phyloP scores from a whole-genome alignment of 2,888 invertebrate species.

The Capitulum mitella region DNA sequence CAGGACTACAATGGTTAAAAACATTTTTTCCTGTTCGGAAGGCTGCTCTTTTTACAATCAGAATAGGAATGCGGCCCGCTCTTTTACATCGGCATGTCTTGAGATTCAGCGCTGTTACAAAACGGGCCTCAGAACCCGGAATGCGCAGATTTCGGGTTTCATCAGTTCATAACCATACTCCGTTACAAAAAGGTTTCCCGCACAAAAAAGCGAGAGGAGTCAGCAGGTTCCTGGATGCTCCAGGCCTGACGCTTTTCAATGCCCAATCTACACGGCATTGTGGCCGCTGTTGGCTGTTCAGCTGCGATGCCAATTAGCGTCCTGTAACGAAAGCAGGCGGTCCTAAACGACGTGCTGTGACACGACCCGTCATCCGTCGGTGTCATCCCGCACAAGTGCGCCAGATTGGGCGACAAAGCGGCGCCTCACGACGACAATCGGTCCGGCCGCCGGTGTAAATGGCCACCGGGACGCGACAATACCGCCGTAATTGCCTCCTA shows the following conservation, averaged over 20 bases:
- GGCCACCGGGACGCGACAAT: neutral
- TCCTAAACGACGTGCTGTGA: neutral
- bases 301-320: neutral
- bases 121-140: neutral
- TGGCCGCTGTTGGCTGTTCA: neutral
- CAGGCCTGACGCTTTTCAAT: neutral
- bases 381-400: slow-evolving; percentile 16
- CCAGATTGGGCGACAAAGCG: slow-evolving; percentile 15
- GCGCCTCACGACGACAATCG: neutral
- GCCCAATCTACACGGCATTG: neutral
- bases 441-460: slow-evolving; percentile 1
- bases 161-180: neutral
- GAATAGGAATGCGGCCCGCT: too few relatives aligned
- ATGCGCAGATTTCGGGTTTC: slow-evolving; percentile 3
- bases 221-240: neutral
- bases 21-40: too few relatives aligned
- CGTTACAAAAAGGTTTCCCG: neutral
- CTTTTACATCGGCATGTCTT: too few relatives aligned
- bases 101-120: too few relatives aligned
- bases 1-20: too few relatives aligned
- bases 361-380: slow-evolving; percentile 7
- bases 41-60: too few relatives aligned
- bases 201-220: neutral
- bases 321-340: neutral
- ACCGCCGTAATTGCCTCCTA: neutral